A percentile compares a stretch with the other conserved stretches of the same genome.
phyloP scores from a whole-genome alignment of 2,888 invertebrate genomes.

The Steromphala cineraria region DNA sequence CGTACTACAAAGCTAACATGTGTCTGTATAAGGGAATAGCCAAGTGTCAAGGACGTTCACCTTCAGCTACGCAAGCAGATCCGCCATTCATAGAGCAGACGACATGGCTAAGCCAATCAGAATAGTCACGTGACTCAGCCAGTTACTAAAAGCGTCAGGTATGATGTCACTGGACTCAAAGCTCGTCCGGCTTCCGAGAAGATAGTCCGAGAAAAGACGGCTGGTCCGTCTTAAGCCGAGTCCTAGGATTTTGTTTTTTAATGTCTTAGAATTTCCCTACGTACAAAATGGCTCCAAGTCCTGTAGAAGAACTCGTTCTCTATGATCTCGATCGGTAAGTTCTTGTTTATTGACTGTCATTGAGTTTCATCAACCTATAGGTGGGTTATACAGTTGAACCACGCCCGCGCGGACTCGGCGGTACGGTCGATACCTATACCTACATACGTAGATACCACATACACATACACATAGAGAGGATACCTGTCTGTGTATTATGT shows the following conservation, averaged over 20 bases:
- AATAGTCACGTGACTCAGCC: conserved; percentile 32
- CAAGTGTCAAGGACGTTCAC: background rate
- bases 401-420: background rate
- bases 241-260: conserved; percentile 19
- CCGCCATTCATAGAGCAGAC: background rate
- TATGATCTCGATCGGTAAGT: conserved; percentile 66
- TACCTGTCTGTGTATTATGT: too few species aligned
- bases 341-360: conserved; percentile 15
- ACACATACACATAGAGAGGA: too few species aligned
- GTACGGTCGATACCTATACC: background rate
- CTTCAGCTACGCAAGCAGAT: background rate
- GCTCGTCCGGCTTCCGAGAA: conserved; percentile 29
- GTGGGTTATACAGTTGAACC: background rate
- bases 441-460: too few species aligned
- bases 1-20: background rate
- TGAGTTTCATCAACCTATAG: background rate
- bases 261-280: background rate
- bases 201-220: conserved; percentile 51
- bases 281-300: conserved; percentile 61
- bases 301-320: conserved; percentile 66
- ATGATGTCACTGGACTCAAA: conserved; percentile 20
- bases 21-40: background rate
- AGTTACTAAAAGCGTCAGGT: background rate
- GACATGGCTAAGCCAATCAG: conserved; percentile 34
- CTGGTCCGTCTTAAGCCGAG: conserved; percentile 55